Conservation (phyloP, 2,888 invertebrate genomes). For the Sycophila texana region DNA sequence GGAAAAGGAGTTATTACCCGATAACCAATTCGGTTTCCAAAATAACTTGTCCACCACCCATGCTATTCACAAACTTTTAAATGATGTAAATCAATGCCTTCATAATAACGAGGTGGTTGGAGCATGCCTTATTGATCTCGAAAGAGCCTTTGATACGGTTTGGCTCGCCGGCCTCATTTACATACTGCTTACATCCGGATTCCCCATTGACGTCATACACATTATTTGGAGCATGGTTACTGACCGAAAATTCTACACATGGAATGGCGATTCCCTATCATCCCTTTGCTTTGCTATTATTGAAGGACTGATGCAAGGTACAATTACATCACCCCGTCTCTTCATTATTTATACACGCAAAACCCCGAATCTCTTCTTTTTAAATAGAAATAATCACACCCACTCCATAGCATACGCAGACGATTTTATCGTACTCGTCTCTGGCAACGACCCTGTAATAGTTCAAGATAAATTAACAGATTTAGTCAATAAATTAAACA, state of each 20-base stretch:
- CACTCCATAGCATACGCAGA: slow-evolving; percentile 56
- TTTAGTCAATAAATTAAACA: slow-evolving; percentile 38
- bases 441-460: neutral
- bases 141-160: neutral
- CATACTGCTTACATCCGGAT: neutral
- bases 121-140: neutral
- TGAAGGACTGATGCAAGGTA: slow-evolving; percentile 57
- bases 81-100: slow-evolving; percentile 37
- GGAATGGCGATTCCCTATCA: neutral
- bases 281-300: neutral
- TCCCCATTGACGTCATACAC: neutral
- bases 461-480: slow-evolving; percentile 18
- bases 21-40: slow-evolving; percentile 55
- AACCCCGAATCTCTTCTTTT: slow-evolving; percentile 44
- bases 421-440: slow-evolving; percentile 46
- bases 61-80: slow-evolving; percentile 49
- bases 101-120: neutral
- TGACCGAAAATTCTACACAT: neutral
- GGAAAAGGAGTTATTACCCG: slow-evolving; percentile 43
- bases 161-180: neutral
- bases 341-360: slow-evolving; percentile 55
- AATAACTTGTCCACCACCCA: slow-evolving; percentile 49
- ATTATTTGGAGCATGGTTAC: neutral
- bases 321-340: slow-evolving; percentile 53
- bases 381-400: slow-evolving; percentile 38